Conservation (phyloP, 1,140 invertebrate genomes). For the Steinernema feltiae region DNA sequence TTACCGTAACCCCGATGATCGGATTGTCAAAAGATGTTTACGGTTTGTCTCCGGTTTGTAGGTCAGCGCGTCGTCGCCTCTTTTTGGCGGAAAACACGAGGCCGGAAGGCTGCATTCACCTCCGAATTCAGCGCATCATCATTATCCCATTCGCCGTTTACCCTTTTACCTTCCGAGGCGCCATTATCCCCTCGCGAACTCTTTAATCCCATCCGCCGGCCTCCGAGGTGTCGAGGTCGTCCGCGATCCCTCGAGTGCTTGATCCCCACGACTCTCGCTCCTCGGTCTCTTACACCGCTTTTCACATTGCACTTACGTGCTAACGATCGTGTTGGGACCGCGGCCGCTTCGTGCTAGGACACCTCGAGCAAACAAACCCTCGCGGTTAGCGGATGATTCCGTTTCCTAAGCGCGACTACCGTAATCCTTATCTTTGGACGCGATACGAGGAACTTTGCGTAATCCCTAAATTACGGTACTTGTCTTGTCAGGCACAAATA, state of each 20-base stretch:
- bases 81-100: neutral
- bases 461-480: too few species aligned
- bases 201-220: slow-evolving; percentile 10
- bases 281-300: neutral
- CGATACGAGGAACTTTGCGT: too few species aligned
- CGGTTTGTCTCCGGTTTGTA: neutral
- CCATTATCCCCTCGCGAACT: neutral
- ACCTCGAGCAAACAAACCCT: too few species aligned
- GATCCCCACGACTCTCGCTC: neutral
- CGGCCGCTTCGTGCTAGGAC: neutral
- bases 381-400: too few species aligned
- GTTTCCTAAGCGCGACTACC: too few species aligned
- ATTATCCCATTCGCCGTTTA: slow-evolving; percentile 11
- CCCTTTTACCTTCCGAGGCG: slow-evolving; percentile 13
- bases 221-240: slow-evolving; percentile 12
- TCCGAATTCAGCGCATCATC: slow-evolving; percentile 3
- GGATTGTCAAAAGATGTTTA: slow-evolving; percentile 1
- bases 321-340: neutral
- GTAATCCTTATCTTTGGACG: too few species aligned
- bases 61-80: neutral
- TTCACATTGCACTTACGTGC: neutral
- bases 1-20: neutral
- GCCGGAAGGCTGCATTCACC: neutral
- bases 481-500: too few species aligned
- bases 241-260: neutral